Conservation (phyloP, 2,888 invertebrate genomes). For the Drosophila kuntzei region DNA sequence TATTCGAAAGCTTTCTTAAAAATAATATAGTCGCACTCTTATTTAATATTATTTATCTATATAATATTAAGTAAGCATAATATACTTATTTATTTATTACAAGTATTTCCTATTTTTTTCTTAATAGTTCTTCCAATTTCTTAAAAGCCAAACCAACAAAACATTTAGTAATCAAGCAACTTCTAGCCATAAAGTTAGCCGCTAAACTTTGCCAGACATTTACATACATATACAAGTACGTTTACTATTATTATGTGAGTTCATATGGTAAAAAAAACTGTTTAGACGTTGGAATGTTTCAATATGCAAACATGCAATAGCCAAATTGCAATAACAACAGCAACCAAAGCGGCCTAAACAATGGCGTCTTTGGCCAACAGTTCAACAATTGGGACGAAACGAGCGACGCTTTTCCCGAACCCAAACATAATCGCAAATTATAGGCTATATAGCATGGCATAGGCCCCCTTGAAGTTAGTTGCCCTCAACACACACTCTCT, state of each 20-base stretch:
- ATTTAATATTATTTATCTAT: too few species aligned
- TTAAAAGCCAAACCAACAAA: constrained; percentile 39
- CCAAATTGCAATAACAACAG: constrained; percentile 72
- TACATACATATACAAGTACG: background rate
- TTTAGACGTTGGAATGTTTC: constrained; percentile 64
- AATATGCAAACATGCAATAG: constrained; percentile 77
- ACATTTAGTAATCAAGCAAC: constrained; percentile 53
- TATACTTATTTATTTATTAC: background rate
- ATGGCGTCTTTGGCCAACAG: constrained; percentile 43
- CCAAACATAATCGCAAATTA: constrained; percentile 79
- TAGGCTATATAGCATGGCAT: constrained; percentile 70
- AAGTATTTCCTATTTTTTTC: constrained; percentile 1
- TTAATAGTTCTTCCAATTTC: constrained; percentile 3
- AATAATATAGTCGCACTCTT: background rate
- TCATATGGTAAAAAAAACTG: constrained; percentile 49
- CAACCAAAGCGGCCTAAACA: constrained; percentile 47
- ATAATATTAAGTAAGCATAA: too few species aligned
- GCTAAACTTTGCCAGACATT: constrained; percentile 34
- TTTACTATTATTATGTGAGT: constrained; percentile 4
- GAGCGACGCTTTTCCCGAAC: constrained; percentile 36
- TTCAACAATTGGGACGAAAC: constrained; percentile 25
- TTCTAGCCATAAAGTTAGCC: constrained; percentile 20
- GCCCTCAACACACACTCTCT: constrained; percentile 24
- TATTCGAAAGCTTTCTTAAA: background rate
- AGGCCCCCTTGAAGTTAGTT: constrained; percentile 64